Base-by-base conservation (phyloP, 2,113 vertebrate genomes). In the Campylomormyrus tamandua region DNA sequence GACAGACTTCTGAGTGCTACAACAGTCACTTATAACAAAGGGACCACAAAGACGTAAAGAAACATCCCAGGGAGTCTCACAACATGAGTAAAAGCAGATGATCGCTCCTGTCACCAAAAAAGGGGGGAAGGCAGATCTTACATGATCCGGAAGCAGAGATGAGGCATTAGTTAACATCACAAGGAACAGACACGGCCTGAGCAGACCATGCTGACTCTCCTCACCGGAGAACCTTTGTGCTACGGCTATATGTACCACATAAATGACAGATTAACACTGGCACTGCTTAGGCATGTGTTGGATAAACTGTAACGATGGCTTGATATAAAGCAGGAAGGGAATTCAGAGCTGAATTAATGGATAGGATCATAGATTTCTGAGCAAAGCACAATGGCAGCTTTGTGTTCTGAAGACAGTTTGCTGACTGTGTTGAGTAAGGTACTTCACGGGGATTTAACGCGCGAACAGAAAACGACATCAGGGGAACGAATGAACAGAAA, bases 241-340 rank as follows among this genome's bases (percentile, higher is more conserved):
- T 77, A 35, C 19, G 70, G 15, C 70, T 39, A 1, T 35, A 11
- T 39, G 35, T 39, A 15, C 35, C 31, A 77, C 31, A 77, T 77
- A 77, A 77, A 39, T 15, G 1, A 39, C 11, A 77, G 70, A 77
- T 39, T 77, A 35, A 39, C 31, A 77, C n/a, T 27, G n/a, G 31
- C 13, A 35, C 70, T 77, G 17, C 70, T 39, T 77, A 39, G 70
- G 83, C 49, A 90, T 89, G 93, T 4, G 21, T 83, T 83, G 19
- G 42, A 84, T 46, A 48, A n/a, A 84, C 19, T n/a, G 39, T 48
- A 84, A 48, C 1, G 83, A 17, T n/a, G 6, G 2, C 10, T 84
- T 52, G 11, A 53, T 1, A 49, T 19, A 31, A 52, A 42, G 85
- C 31, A 35, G 15, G 53, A 53, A 10, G 27, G 13, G 3, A n/a